Evolutionary conservation across 2,888 invertebrate species (phyloP).

Genomic region (Acrobasis suavella): DNA sequence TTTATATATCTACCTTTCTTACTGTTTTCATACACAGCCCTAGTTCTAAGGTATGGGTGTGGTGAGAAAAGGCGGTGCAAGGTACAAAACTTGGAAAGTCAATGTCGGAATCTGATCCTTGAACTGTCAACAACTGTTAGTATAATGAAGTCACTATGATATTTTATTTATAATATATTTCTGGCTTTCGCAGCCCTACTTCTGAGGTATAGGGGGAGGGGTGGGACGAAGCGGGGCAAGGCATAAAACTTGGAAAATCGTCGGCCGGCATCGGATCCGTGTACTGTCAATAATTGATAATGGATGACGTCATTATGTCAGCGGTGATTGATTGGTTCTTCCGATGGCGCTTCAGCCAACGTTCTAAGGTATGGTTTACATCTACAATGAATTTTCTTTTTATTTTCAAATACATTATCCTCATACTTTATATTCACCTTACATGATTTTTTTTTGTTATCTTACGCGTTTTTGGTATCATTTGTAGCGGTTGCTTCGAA

Average conservation of each 20-base stretch:
- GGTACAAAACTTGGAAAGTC: no score
- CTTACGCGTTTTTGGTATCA: no score
- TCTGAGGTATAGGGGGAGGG: slow-evolving; percentile 1
- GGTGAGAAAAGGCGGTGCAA: no score
- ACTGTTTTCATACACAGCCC: no score
- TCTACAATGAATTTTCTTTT: slow-evolving; percentile 2
- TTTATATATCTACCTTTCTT: no score
- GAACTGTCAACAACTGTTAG: no score
- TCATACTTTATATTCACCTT: not conserved
- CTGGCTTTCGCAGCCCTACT: slow-evolving; percentile 8
- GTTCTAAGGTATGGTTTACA: slow-evolving; percentile 15
- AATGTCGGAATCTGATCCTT: no score
- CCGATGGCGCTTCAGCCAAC: slow-evolving; percentile 34
- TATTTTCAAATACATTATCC: not conserved
- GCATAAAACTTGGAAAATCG: slow-evolving; percentile 72
- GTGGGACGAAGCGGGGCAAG: slow-evolving; percentile 39
- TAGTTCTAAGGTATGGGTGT: no score
- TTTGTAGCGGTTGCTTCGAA: no score
- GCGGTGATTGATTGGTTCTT: slow-evolving; percentile 74
- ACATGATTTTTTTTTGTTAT: no score
- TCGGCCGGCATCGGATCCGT: slow-evolving; percentile 65
- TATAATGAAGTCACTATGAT: no score
- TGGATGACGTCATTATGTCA: slow-evolving; percentile 80
- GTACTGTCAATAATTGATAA: slow-evolving; percentile 80
- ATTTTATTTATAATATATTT: no score